These are phyloP conservation scores for Amyelois transitella DNA, from an alignment of 1,140 invertebrate genomes.

Conservation along the genomic window DNA sequence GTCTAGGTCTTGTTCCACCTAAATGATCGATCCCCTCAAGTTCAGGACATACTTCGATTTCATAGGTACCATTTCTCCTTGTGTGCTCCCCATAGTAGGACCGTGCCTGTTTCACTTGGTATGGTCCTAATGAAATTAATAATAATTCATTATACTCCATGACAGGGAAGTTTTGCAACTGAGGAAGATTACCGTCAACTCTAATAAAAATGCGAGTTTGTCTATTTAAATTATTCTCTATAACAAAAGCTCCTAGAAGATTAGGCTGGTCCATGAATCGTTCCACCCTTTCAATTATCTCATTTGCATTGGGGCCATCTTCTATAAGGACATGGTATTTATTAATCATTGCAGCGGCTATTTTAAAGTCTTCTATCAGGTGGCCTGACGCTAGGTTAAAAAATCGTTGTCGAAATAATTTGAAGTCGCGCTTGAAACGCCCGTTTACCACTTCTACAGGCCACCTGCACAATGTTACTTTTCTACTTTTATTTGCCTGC, in stretches of 20 bases:
- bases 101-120: conserved; percentile 8
- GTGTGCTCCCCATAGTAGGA: conserved; percentile 8
- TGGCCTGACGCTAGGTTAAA: conserved; percentile 3
- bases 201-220: conserved; percentile 7
- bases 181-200: conserved; percentile 7
- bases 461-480: conserved; percentile 7
- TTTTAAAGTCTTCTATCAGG: conserved; percentile 3
- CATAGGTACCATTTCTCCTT: background rate
- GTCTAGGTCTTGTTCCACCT: background rate
- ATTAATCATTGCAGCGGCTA: conserved; percentile 4
- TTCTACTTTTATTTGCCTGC: conserved; percentile 5
- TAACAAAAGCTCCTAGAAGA: conserved; percentile 8
- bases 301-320: background rate
- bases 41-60: conserved; percentile 4
- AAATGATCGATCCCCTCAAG: background rate
- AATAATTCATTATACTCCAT: conserved; percentile 2
- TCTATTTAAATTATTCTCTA: conserved; percentile 13
- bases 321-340: background rate
- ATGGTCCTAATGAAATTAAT: conserved; percentile 3
- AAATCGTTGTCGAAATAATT: conserved; percentile 10
- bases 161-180: conserved; percentile 1
- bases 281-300: background rate
- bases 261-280: conserved; percentile 5
- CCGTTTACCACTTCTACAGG: conserved; percentile 11
- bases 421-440: conserved; percentile 10